Evolutionary conservation across 2,113 vertebrate genomes (phyloP), one percentile per base, ranked within the genome.

Genomic region (Hippocampus abdominalis): DNA sequence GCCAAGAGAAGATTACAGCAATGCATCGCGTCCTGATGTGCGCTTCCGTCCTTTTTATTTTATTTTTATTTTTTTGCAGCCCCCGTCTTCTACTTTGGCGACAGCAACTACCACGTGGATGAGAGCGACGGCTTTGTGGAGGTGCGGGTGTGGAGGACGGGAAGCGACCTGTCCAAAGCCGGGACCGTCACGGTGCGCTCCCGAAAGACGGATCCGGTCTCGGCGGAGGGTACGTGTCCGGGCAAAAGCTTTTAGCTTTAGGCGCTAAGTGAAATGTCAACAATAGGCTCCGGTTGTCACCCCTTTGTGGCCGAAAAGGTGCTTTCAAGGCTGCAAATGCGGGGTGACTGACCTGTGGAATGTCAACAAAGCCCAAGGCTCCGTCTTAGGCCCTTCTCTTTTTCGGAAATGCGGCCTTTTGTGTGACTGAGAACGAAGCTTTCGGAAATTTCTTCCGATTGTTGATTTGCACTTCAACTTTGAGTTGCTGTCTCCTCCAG

Each of bases 81-180:
- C 21, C 96, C 96, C 6, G 64, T 90, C 29, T 96, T 98, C 87
- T 95, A 96, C 91, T 96, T 98, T 25, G 95, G 95, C 0, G 90
- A 90, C 21, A 79, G 84, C 0, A 84, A 90, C 59, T 95, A 97
- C 83, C 91, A 90, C 0, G 94, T 95, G 82, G 96, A 97, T 6
- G 96, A 98, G 88, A 95, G 94, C 8, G 92, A 94, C 0, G 93
- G 94, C 77, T 91, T 87, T 0, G 82, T 96, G 74, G 94, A 98
- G 73, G 92, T 95, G 25, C 86, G 20, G 49, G 94, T 98, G 64
- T 97, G 95, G 95, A 93, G 96, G 81, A 93, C 92, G 0, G 96
- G 96, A 21, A 95, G 94, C 0, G 96, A 98, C 79, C 93, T 98
- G 1, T 94, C 96, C 73, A 94, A 90, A 87, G 76, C 86, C 1